Percentiles rank a stretch among this genome's conserved stretches.
These are phyloP conservation scores for Cavia aperea DNA, from an alignment of 2,113 vertebrate species.

Conservation along the genomic window DNA sequence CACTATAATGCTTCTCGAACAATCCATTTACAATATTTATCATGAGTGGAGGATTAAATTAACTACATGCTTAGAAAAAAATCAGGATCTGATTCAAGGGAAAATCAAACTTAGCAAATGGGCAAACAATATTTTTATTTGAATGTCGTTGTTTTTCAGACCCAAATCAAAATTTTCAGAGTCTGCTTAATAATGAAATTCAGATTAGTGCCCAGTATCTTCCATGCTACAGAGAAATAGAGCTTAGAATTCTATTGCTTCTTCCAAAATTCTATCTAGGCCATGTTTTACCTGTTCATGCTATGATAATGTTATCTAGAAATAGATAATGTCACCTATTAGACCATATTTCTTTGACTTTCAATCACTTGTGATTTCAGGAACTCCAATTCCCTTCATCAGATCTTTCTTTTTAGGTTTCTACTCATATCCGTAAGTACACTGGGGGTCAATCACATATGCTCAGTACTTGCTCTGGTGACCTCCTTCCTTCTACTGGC, in stretches of 20 bases:
- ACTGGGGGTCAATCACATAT: neutral
- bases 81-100: neutral
- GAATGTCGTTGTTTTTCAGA: neutral
- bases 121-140: conserved; percentile 20
- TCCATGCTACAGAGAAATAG: neutral
- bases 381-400: neutral
- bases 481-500: neutral
- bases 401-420: neutral
- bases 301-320: neutral
- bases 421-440: neutral
- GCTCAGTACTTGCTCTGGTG: neutral
- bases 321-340: neutral
- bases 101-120: neutral
- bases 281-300: neutral
- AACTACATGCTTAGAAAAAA: neutral
- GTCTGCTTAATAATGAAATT: neutral
- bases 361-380: neutral
- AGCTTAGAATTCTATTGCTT: neutral
- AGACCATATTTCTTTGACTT: neutral
- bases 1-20: neutral
- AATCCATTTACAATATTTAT: neutral
- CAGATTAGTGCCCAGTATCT: neutral
- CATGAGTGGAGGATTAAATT: neutral
- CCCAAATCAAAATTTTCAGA: neutral
- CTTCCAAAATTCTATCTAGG: neutral